These are phyloP conservation scores for Equus przewalskii DNA, from an alignment of 2,113 vertebrate species.

Conservation along the genomic window DNA sequence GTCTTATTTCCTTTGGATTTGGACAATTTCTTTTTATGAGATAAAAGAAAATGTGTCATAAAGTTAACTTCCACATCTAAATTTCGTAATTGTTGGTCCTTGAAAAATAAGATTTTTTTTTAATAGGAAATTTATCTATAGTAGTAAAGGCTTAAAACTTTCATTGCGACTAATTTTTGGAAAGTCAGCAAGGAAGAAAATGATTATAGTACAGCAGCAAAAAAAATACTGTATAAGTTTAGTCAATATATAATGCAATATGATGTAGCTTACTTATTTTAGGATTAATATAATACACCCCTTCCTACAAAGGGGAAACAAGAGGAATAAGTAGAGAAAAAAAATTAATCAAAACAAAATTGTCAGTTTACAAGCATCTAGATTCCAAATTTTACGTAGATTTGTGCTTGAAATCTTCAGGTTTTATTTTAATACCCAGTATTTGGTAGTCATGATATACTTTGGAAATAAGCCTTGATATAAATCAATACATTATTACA, in stretches of 20 bases:
- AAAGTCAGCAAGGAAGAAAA: background rate
- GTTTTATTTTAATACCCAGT: background rate
- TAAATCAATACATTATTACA: background rate
- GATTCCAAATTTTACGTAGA: background rate
- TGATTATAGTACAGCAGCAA: background rate
- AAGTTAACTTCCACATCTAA: constrained; percentile 60
- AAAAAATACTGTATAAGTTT: background rate
- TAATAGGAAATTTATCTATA: constrained; percentile 28
- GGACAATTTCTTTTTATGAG: constrained; percentile 48
- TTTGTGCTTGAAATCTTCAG: background rate
- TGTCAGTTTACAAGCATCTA: background rate
- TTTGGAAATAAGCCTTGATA: background rate
- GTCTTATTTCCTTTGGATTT: constrained; percentile 27
- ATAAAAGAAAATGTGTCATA: constrained; percentile 51
- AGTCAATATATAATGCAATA: background rate
- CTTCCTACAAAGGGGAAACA: background rate
- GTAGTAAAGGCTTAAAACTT: background rate
- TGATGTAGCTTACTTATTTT: background rate
- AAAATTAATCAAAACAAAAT: constrained; percentile 36
- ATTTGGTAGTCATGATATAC: background rate
- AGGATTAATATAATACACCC: background rate
- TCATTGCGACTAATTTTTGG: background rate
- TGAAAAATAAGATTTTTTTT: constrained; percentile 39
- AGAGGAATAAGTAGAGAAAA: background rate
- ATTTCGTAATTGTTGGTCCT: background rate